A percentile compares a stretch with the other conserved stretches of the same genome.
phyloP scores from a whole-genome alignment of 2,113 vertebrate genomes.

The Poecilia latipinna region DNA sequence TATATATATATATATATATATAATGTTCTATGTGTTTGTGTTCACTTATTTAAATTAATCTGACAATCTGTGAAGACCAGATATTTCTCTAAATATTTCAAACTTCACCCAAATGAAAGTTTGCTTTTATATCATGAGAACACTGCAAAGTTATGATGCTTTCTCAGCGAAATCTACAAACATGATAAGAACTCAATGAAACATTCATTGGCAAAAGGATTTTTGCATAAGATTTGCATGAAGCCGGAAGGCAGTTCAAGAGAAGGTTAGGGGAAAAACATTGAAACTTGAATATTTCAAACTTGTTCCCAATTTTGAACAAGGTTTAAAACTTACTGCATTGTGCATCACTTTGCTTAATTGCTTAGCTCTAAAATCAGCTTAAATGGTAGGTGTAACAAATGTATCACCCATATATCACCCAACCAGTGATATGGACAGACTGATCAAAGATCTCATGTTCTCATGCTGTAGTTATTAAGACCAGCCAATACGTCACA shows the following conservation, averaged over 20 bases:
- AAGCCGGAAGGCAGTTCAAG: not conserved
- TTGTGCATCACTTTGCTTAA: not conserved
- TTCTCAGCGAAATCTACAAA: not conserved
- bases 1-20: too few relatives aligned
- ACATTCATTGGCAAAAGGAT: not conserved
- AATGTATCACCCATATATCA: not conserved
- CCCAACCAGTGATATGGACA: not conserved
- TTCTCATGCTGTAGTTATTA: not conserved
- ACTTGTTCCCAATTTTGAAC: too few relatives aligned
- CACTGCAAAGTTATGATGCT: not conserved
- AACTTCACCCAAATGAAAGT: not conserved
- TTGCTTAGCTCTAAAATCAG: not conserved
- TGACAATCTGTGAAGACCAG: too few relatives aligned
- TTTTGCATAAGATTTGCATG: not conserved
- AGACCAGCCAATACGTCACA: not conserved
- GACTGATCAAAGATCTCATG: not conserved
- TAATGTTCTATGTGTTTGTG: too few relatives aligned
- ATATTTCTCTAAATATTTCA: not conserved
- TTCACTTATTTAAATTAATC: too few relatives aligned
- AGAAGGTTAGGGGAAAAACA: not conserved
- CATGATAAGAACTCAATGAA: not conserved
- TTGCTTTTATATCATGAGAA: not conserved
- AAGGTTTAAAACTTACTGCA: too few relatives aligned
- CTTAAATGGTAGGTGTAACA: not conserved
- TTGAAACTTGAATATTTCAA: not conserved